Evolutionary conservation across 2,113 vertebrate genomes (phyloP), one percentile per base, ranked within the genome.

Genomic region (Rhinoderma darwinii): DNA sequence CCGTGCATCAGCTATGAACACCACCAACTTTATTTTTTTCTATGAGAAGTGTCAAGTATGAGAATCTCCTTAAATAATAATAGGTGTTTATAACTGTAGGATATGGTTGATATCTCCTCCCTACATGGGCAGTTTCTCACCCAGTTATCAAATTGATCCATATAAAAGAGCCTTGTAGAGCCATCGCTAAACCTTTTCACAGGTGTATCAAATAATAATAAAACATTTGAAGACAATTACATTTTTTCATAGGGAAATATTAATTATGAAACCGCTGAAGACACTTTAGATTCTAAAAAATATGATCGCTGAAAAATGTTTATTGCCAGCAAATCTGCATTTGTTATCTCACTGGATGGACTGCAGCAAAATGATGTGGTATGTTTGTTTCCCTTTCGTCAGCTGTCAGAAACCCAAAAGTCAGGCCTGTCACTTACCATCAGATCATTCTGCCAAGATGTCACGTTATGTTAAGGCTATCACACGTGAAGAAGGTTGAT

Each of bases 361-460:
- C 10, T 72, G 35, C 68, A 41, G 68, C 37, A 41, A 72, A 72
- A 72, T 72, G 68, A 22, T 72, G 68, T 72, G 68, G 8, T 37
- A 37, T 70, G 68, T 72, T 72, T 72, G 35, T 72, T 72, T 39
- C 37, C 35, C 68, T 72, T 72, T 72, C 25, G 68, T 72, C 68
- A 72, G 68, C 68, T 72, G 68, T 72, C 68, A 72, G 68, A 39
- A 41, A 72, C 68, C 37, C 68, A 72, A 25, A 72, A 72, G 37
- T 41, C 68, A 41, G 68, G 37, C 68, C 68, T 72, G 68, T 72
- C 68, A 72, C 20, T 72, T 72, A 25, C 68, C 68, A 72, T 72
- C 37, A 72, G 20, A 72, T 72, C 68, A 72, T 41, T 6, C 7
- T 7, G 14, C 68, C 68, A 25, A 39, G 68, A 39, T 72, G 68